Base-by-base conservation (phyloP, 1,140 invertebrate genomes). In the Micrasema longulum region DNA sequence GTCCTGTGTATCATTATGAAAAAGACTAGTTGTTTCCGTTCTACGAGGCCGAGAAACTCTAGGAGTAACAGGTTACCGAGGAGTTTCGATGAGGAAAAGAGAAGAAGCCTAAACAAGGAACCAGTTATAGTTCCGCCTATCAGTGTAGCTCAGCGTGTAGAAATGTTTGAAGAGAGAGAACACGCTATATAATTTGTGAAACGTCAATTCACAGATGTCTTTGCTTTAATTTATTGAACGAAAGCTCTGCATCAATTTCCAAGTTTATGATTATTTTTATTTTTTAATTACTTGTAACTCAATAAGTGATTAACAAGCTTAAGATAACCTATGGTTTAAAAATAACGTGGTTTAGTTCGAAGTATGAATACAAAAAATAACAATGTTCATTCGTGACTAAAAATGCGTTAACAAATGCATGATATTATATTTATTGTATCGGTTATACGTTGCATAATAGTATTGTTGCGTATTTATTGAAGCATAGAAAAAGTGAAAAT, bases 161-260 rank as follows among this genome's bases (percentile, higher is more conserved):
- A 72, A 31, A 72, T 73, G 67, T 75, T 75, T 41, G 68, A 76
- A 69, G 72, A 76, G 31, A 69, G 57, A 43, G 67, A 55, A 60
- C 53, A 57, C 20, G 35, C 53, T 2, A 57, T 57, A 57, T n/a
- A n/a, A n/a, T n/a, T n/a, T n/a, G n/a, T n/a, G n/a, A n/a, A n/a
- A n/a, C n/a, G n/a, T 48, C 9, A 48, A 48, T 1, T n/a, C 7
- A n/a, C 9, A 48, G 2, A 48, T 48, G 38, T n/a, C 1, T 41
- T 41, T 2, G 1, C 14, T 41, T 6, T 38, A 38, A 38, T 6
- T 38, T 38, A 38, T 38, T 38, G 12, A 38, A 41, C 38, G 11
- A 7, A 41, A 7, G 11, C 11, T 2, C 38, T 6, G 6, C 45
- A 16, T 2, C 11, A 16, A 48, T 16, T 48, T 16, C 20, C 20